Base-by-base conservation (phyloP, 2,797 vertebrate genomes). In the Danio jaintianensis region DNA sequence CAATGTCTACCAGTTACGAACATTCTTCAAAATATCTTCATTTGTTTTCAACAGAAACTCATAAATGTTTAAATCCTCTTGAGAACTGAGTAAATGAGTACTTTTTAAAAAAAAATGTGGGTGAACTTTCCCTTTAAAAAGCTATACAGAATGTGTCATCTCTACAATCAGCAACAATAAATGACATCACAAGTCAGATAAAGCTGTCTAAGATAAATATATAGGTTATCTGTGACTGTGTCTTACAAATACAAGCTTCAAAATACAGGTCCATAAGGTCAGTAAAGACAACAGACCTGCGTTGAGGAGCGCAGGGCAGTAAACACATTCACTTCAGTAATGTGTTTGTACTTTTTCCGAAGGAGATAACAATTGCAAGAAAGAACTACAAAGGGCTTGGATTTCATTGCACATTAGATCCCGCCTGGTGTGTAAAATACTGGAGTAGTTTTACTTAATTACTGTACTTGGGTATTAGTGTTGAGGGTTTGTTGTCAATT, bases 181-280 rank as follows among this genome's bases (percentile, higher is more conserved):
- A 47, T 42, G n/a, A 59, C 10, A 58, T 56, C 55, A 52, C 43
- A 5, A 7, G 12, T 70, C n/a, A 52, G 55, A 69, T 70, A 79
- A 62, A 36, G 6, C 6, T 5, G 4, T 50, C 15, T 42, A 22
- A 62, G 36, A 70, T 55, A 20, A 50, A 58, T 22, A 50, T 58
- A 20, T 15, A 29, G 9, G 56, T 73, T 42, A 78, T 36, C n/a
- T 52, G 4, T 45, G 20, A 70, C 13, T n/a, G 53, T 42, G 45
- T 73, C 29, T 42, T 66, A 74, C 70, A 80, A 80, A 73, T 8
- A 18, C 4, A 50, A 16, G 16, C 43, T 48, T 66, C 11, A 47
- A 45, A 72, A 79, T 43, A 64, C 47, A 76, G 61, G 52, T 42
- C 15, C 7, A 12, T 64, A 36, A 29, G 56, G 70, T 83, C 78